Base-by-base conservation (phyloP, 2,113 vertebrate genomes). In the Dicaeum eximium region DNA sequence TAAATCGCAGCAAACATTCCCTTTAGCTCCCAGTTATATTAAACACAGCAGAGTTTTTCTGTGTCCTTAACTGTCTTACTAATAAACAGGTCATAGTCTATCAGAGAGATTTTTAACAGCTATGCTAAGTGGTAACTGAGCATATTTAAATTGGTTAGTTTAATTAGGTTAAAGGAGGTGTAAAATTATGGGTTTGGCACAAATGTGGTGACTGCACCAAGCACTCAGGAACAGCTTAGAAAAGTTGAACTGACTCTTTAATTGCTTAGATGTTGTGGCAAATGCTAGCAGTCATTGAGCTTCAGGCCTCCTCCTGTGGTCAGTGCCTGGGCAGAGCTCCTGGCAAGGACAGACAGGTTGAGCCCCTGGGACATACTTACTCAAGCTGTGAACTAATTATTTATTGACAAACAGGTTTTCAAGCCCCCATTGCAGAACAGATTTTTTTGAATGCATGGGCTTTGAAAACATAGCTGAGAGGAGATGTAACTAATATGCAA, bases 321-420 rank as follows among this genome's bases (percentile, higher is more conserved):
- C 4, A 56, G 42, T 31, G 81, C 45, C 31, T 40, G 27, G 22
- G 35, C 60, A 65, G n/a, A 89, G 28, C 54, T 75, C 31, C n/a
- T 70, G 37, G 48, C 71, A 66, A 60, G 40, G 80, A 25, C 31
- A 92, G 37, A 47, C 2, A 10, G 58, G 20, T 64, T 2, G 1
- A 73, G 66, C 57, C 25, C 24, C 27, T 79, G 50, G 21, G 45
- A 35, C 10, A 6, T 22, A 64, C 10, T 61, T 54, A 58, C 15
- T 51, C 18, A 40, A 42, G 21, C 50, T 62, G 42, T 51, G 28
- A 70, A 19, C 16, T 80, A 45, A 61, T 75, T 87, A 73, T 66
- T 75, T 85, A 50, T 88, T 81, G 87, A 88, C 21, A 94, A 90
- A 85, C 58, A 65, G 7, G n/a, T 88, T 95, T 82, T 88, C 28